Base-by-base conservation (phyloP, 35 echinoderm and acorn worm genomes). In the Lytechinus variegatus region DNA sequence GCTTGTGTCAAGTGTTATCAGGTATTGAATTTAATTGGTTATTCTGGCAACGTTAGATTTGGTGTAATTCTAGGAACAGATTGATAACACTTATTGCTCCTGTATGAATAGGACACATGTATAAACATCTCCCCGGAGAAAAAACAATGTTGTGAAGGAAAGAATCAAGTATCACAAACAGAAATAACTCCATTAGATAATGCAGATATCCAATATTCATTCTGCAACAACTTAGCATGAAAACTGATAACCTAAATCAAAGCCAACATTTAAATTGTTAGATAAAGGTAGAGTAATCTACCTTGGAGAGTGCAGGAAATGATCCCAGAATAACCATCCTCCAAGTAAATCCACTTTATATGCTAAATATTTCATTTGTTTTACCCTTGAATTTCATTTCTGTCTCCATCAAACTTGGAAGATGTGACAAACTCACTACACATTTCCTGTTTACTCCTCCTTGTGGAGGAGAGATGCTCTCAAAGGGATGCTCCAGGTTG, bases 11-110 rank as follows among this genome's bases (percentile, higher is more conserved):
- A 79, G 66, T 24, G 66, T 79, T 79, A 79, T 79, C 66, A 16
- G 14, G 66, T 79, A 24, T 79, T 79, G 66, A 79, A 79, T 79
- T 79, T 79, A 79, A 79, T 79, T 24, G 21, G 66, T 79, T 79
- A 79, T 79, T 79, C 66, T 24, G 66, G 66, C 21, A 79, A 79
- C 66, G 14, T 79, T 79, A 79, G 66, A 79, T 24, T 24, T 79
- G 66, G 66, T n/a, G 66, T 79, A 79, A 79, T 79, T 79, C 66
- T 79, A 79, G 66, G 24, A 79, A 79, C 66, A 79, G 66, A n/a
- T 79, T 79, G 66, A 79, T 79, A 79, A 79, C 66, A 79, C 66
- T 79, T 79, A 79, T 79, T 79, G 66, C 66, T 79, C 21, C 66
- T 79, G 66, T 24, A 79, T 24, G 66, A 79, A 79, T 6, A 79